Evolutionary conservation across 2,797 vertebrate species (phyloP).

Genomic region (Pitangus sulphuratus): DNA sequence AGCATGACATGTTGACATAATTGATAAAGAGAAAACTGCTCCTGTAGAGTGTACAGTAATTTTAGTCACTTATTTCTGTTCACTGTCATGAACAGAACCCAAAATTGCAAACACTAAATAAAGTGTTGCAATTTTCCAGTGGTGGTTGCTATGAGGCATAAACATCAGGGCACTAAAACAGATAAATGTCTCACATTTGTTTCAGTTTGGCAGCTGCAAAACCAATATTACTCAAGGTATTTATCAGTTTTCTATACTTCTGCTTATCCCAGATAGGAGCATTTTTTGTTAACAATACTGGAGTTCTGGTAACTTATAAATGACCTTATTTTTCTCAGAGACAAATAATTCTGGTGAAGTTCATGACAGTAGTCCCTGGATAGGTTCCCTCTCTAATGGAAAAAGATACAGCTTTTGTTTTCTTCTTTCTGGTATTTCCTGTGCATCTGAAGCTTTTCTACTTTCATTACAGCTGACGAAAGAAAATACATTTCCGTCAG

Average conservation of each 20-base stretch:
- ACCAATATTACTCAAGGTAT: neutral
- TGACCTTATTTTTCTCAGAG: neutral
- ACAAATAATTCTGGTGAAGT: neutral
- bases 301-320: neutral
- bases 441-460: neutral
- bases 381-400: neutral
- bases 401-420: neutral
- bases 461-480: neutral
- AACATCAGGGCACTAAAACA: neutral
- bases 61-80: neutral
- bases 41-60: neutral
- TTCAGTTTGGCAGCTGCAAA: constrained; percentile 2
- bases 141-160: neutral
- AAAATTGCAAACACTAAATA: neutral
- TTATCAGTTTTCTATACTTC: neutral
- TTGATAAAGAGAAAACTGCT: neutral
- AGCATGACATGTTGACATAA: neutral
- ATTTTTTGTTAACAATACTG: neutral
- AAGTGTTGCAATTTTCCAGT: constrained; percentile 3
- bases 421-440: constrained; percentile 7
- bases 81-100: neutral
- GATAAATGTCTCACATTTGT: neutral
- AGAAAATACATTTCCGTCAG: neutral
- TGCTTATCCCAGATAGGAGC: neutral
- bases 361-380: neutral